These are phyloP conservation scores for Spodoptera picta DNA, from an alignment of 2,888 invertebrate genomes.

Conservation along the genomic window DNA sequence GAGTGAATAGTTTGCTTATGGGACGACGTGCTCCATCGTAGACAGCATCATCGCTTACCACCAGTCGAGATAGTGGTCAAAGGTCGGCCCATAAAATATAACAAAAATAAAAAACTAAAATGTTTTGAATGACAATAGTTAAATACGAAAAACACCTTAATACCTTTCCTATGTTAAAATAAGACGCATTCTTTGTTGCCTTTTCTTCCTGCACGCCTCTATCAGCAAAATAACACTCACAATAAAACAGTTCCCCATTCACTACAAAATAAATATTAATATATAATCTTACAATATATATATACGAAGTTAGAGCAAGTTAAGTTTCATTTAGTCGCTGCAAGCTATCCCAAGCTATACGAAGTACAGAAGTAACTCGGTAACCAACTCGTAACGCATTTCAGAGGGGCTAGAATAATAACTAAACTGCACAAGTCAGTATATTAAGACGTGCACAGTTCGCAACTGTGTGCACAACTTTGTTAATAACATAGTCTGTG, in stretches of 20 bases:
- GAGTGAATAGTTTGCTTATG: no score
- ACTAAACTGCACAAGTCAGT: slow-evolving; percentile 32
- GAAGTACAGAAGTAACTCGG: slow-evolving; percentile 26
- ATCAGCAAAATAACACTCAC: no score
- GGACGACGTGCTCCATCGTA: no score
- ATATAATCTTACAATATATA: slow-evolving; percentile 17
- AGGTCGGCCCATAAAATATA: no score
- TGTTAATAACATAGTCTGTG: slow-evolving; percentile 26
- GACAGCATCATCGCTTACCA: no score
- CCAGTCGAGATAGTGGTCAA: no score
- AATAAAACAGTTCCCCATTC: slow-evolving; percentile 2
- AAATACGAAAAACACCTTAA: no score
- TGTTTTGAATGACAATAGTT: no score
- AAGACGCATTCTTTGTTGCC: no score
- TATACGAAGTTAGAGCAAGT: slow-evolving; percentile 30
- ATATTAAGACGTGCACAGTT: slow-evolving; percentile 35
- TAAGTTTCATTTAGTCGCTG: slow-evolving; percentile 39
- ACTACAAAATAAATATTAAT: slow-evolving; percentile 25
- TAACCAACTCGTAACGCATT: slow-evolving; percentile 35
- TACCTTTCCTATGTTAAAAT: no score
- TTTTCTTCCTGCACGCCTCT: no score
- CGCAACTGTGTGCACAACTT: slow-evolving; percentile 36
- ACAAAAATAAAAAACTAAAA: no score
- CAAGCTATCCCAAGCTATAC: slow-evolving; percentile 29
- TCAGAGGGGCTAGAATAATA: slow-evolving; percentile 29